Base-by-base conservation (phyloP, 2,888 invertebrate genomes). In the Gibbula magus region DNA sequence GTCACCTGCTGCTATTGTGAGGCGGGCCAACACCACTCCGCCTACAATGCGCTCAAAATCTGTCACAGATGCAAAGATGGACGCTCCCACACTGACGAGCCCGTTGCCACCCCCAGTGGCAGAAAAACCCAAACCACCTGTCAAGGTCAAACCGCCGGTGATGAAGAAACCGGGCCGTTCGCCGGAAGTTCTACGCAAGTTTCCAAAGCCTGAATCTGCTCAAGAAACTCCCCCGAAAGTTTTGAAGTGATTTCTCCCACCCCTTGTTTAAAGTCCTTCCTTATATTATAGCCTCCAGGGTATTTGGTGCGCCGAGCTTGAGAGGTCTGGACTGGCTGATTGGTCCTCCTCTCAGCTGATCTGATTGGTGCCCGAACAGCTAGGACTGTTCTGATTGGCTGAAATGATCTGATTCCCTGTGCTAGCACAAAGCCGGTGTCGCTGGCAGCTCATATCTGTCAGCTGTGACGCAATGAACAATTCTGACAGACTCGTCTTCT, bases 131-230 rank as follows among this genome's bases (percentile, higher is more conserved):
- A 93, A 92, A 83, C 90, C 91, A 22, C 90, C 91, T 2, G 85
- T 91, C 45, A 93, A 96, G 92, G 95, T 95, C 77, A 97, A 97
- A 93, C 97, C 97, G 20, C 95, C 96, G 87, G 95, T 97, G 87
- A 95, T 96, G 93, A 95, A 95, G 87, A 96, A 91, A 81, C 91
- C 91, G n/a, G 79, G 83, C 20, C 79, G 86, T 54, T 86, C 87
- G 32, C 86, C 87, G 29, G 86, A 87, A 51, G 78, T 85, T 35
- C 83, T 83, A 39, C 81, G 86, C 3, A 79, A 85, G 78, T 79
- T 85, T 75, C 79, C 82, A 66, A 83, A 84, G 73, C 84, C 87
- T 10, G 82, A 86, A 45, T 80, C 86, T 61, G 67, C 81, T 83
- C 52, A 84, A 79, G n/a, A 61, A 51, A 67, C 32, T 53, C 78